Evolutionary conservation across 2,888 invertebrate genomes (phyloP).

Genomic region (Lydus trimaculatus): DNA sequence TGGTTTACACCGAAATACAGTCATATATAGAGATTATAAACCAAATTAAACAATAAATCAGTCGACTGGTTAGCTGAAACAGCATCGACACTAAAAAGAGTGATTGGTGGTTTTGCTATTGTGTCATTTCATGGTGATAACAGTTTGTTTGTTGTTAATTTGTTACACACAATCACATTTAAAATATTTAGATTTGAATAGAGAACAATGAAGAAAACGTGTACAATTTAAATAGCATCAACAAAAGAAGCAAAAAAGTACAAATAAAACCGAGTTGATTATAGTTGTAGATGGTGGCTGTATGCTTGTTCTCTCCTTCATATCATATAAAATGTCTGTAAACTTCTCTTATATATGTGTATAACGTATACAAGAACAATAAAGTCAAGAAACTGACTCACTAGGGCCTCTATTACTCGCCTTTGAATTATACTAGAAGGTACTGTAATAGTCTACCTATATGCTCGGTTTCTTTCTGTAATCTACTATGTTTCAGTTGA

Average conservation of each 20-base stretch:
- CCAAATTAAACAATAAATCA: constrained; percentile 17
- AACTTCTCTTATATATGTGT: neutral
- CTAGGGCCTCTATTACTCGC: constrained; percentile 26
- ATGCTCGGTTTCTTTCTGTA: constrained; percentile 13
- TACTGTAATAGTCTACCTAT: constrained; percentile 21
- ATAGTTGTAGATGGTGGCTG: neutral
- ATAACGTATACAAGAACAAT: constrained; percentile 32
- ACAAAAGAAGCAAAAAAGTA: constrained; percentile 4
- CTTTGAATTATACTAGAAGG: constrained; percentile 27
- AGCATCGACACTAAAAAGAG: constrained; percentile 27
- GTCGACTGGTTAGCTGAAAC: constrained; percentile 19
- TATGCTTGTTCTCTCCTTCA: neutral
- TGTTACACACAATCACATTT: constrained; percentile 11
- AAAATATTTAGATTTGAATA: constrained; percentile 12
- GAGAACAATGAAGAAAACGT: neutral
- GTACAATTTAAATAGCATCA: constrained; percentile 2
- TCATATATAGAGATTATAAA: neutral
- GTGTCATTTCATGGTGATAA: constrained; percentile 16
- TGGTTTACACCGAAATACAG: neutral
- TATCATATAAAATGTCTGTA: neutral
- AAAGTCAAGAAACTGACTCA: constrained; percentile 28
- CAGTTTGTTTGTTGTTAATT: constrained; percentile 15
- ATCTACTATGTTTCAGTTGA: constrained; percentile 20
- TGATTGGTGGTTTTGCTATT: constrained; percentile 21
- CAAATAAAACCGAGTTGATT: constrained; percentile 24